Percentiles rank a stretch among this genome's conserved stretches.
Conservation (phyloP, 2,113 vertebrate genomes). For the Muntiacus muntjak region DNA sequence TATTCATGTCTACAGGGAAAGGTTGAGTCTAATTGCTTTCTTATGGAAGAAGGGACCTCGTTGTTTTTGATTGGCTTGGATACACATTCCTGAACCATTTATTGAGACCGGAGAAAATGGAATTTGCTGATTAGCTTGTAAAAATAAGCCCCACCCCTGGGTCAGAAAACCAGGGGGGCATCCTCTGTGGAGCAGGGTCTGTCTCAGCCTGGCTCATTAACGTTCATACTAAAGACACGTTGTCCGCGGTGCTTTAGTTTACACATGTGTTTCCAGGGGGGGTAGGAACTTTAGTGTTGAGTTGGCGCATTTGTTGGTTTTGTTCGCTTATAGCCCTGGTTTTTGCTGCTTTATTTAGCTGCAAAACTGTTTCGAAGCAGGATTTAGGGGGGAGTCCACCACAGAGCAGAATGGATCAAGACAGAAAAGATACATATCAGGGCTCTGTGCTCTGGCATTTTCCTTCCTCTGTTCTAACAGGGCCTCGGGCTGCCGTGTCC, state of each 20-base stretch:
- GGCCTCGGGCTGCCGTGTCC: not conserved
- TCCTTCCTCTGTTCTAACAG: not conserved
- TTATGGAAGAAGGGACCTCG: not conserved
- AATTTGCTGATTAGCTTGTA: not conserved
- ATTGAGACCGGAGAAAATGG: not conserved
- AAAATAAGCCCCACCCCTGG: not conserved
- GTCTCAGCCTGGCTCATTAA: not conserved
- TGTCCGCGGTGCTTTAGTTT: not conserved
- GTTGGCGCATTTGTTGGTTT: not conserved
- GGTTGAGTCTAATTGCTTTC: not conserved
- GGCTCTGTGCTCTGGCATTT: not conserved
- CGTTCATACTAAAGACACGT: accelerated
- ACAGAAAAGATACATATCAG: not conserved
- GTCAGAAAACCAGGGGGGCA: not conserved
- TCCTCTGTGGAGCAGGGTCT: not conserved
- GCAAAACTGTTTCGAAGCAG: not conserved
- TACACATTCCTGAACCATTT: not conserved
- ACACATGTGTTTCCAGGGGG: accelerated
- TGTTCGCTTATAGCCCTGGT: not conserved
- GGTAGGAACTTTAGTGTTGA: not conserved
- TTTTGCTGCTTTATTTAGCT: not conserved
- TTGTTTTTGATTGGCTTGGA: not conserved
- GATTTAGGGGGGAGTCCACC: not conserved
- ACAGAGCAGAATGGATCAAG: not conserved
- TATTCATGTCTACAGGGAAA: not conserved